Conservation (phyloP, 2,797 vertebrate species). For the Clarias pachynema region DNA sequence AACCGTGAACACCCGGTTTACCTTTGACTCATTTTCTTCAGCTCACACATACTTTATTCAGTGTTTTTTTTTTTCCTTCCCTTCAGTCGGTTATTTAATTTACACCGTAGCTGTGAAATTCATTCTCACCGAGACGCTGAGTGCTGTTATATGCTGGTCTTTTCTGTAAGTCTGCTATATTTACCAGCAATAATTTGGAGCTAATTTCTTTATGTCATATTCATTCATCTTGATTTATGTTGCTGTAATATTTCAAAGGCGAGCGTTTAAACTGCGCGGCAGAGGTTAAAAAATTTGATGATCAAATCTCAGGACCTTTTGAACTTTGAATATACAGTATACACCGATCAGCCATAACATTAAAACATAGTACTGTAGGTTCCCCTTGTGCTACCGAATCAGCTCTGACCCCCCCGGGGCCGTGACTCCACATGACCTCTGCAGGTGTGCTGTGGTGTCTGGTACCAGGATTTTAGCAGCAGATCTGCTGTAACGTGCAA, state of each 20-base stretch:
- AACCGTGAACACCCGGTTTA: not conserved
- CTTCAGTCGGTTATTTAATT: not conserved
- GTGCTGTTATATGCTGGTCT: not conserved
- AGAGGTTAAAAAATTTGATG: not conserved
- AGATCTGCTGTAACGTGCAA: too few species aligned
- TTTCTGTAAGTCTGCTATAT: not conserved
- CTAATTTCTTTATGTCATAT: not conserved
- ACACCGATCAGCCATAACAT: too few species aligned
- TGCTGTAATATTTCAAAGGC: not conserved
- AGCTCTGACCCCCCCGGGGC: too few species aligned
- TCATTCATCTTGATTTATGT: constrained; percentile 10
- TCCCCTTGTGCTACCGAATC: too few species aligned
- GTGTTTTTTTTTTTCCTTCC: not conserved
- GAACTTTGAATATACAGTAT: not conserved
- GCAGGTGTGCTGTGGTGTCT: too few species aligned
- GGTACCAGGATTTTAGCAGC: too few species aligned
- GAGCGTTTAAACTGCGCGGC: constrained; percentile 40
- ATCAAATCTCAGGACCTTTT: not conserved
- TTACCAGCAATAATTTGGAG: not conserved
- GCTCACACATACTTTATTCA: not conserved
- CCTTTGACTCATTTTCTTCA: not conserved
- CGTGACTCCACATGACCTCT: too few species aligned
- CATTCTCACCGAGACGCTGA: not conserved
- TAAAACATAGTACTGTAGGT: too few species aligned
- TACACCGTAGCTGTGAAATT: not conserved